phyloP scores from a whole-genome alignment of 2,797 vertebrate genomes.

The Myotis myotis region DNA sequence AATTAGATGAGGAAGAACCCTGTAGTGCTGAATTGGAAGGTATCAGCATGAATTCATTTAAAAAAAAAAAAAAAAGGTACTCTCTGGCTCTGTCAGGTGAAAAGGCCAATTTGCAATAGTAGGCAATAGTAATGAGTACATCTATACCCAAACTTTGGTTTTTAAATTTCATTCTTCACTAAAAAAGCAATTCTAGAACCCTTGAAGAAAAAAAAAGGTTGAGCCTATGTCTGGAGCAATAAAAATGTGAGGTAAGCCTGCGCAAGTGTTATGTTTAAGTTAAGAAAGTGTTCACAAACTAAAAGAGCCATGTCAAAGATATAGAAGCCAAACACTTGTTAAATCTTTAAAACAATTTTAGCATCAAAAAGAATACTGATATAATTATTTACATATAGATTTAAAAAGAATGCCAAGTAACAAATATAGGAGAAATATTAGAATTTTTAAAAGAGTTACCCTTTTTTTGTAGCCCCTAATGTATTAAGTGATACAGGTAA shows the following conservation, averaged over 20 bases:
- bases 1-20: background rate
- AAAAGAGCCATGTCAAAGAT: background rate
- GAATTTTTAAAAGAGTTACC: background rate
- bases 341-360: background rate
- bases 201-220: background rate
- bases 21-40: background rate
- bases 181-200: background rate
- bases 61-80: background rate
- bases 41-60: background rate
- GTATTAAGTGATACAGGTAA: conserved; percentile 8
- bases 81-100: background rate
- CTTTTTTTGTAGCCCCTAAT: background rate
- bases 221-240: background rate
- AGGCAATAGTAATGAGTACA: background rate
- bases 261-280: background rate
- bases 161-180: conserved; percentile 21
- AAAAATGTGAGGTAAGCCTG: background rate
- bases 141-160: background rate
- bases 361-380: background rate
- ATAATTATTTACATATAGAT: background rate
- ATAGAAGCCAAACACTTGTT: background rate
- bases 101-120: background rate
- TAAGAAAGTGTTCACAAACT: conserved; percentile 13
- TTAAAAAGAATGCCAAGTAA: conserved; percentile 27
- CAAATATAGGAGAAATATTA: background rate